phyloP scores from a whole-genome alignment of 2,797 vertebrate species.

The Pyrocephalus nanus region DNA sequence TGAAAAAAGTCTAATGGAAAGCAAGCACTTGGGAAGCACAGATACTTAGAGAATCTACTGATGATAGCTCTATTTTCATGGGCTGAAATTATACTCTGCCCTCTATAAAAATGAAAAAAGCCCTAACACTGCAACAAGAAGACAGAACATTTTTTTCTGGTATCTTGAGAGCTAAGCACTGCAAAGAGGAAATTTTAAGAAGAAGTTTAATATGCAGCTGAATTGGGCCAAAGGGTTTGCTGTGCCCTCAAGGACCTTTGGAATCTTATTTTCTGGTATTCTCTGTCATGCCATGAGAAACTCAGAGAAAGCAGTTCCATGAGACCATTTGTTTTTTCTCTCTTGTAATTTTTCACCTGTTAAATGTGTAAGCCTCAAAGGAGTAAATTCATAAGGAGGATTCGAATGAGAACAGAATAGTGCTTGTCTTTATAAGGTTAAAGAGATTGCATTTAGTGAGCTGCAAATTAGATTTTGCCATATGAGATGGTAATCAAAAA shows the following conservation, averaged over 20 bases:
- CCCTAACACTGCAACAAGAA: not conserved
- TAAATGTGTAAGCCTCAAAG: not conserved
- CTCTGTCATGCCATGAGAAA: not conserved
- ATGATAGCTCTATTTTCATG: not conserved
- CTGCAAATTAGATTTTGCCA: not conserved
- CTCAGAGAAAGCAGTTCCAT: not conserved
- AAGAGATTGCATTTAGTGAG: not conserved
- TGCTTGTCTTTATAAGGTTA: not conserved
- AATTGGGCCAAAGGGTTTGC: not conserved
- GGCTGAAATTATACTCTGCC: not conserved
- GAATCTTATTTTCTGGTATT: not conserved
- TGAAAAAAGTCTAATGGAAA: not conserved
- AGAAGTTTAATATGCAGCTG: not conserved
- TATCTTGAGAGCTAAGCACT: not conserved
- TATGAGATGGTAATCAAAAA: not conserved
- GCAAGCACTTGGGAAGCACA: not conserved
- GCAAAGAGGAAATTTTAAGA: not conserved
- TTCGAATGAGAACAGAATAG: not conserved
- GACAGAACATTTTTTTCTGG: not conserved
- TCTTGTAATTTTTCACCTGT: not conserved
- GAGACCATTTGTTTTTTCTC: not conserved
- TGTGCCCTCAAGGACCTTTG: not conserved
- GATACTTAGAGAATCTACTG: not conserved
- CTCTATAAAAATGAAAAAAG: not conserved
- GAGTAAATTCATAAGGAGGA: not conserved